Conservation (phyloP, 2,888 invertebrate genomes). For the Ditylenchus weischeri region DNA sequence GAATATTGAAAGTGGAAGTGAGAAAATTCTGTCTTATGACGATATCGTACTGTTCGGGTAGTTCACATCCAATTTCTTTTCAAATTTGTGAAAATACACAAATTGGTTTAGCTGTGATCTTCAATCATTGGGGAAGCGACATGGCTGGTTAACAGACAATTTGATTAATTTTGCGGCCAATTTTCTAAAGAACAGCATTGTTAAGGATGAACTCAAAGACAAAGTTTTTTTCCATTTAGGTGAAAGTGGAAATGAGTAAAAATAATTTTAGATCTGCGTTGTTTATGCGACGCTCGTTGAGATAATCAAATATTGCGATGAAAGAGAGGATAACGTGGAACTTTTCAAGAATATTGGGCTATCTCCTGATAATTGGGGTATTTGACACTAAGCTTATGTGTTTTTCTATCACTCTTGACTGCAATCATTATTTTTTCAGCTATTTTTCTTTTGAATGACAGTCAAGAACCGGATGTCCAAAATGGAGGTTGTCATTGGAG, state of each 20-base stretch:
- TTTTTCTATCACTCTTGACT: too few species aligned
- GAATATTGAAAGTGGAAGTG: too few species aligned
- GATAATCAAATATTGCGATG: conserved; percentile 20
- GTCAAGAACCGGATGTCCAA: neutral
- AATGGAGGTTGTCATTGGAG: conserved; percentile 27
- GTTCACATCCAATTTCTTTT: too few species aligned
- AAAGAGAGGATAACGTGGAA: conserved; percentile 8
- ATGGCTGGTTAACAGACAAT: conserved; percentile 29
- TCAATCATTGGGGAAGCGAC: neutral
- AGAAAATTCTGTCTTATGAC: conserved; percentile 18
- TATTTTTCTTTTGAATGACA: conserved; percentile 11
- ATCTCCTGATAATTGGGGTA: neutral
- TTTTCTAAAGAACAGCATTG: conserved; percentile 13
- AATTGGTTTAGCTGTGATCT: conserved; percentile 10
- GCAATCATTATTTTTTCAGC: too few species aligned
- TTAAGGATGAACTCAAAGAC: neutral
- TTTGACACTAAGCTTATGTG: too few species aligned
- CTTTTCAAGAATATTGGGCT: conserved; percentile 16
- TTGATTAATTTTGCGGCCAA: conserved; percentile 25
- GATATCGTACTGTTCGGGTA: conserved; percentile 21
- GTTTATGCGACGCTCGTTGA: conserved; percentile 22
- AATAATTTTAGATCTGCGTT: conserved; percentile 16
- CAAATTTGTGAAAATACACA: too few species aligned
- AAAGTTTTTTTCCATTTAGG: conserved; percentile 6
- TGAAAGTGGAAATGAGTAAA: too few species aligned